Conservation (phyloP, 2,113 vertebrate genomes). For the Leptodactylus fuscus region DNA sequence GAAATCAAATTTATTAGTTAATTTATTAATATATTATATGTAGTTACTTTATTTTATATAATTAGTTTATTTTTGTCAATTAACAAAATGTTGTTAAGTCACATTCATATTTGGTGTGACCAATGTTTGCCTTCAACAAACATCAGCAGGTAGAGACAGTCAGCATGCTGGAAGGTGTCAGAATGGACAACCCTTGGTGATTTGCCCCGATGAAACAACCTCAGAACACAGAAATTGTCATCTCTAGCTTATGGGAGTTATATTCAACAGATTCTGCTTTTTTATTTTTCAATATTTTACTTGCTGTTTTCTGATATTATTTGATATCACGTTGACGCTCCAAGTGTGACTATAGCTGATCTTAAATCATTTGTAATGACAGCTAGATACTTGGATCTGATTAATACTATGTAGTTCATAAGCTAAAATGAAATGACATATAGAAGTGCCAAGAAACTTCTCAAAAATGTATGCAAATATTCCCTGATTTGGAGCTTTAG, state of each 20-base stretch:
- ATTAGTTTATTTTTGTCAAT: too few relatives aligned
- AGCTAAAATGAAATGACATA: neutral
- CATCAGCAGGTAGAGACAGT: too few relatives aligned
- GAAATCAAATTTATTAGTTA: too few relatives aligned
- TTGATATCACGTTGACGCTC: neutral
- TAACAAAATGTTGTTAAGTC: too few relatives aligned
- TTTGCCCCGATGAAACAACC: too few relatives aligned
- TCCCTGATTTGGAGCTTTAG: neutral
- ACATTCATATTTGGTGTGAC: too few relatives aligned
- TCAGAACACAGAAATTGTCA: too few relatives aligned
- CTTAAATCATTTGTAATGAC: neutral
- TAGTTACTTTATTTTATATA: too few relatives aligned
- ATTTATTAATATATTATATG: too few relatives aligned
- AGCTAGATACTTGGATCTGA: neutral
- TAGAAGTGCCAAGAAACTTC: neutral
- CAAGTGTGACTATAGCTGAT: neutral
- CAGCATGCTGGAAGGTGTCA: too few relatives aligned
- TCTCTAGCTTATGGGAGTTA: neutral
- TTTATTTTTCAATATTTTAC: neutral
- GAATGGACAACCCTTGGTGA: too few relatives aligned
- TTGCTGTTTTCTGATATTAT: neutral
- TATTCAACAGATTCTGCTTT: neutral
- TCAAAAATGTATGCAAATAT: conserved; percentile 19
- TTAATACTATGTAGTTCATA: neutral
- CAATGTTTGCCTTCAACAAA: too few relatives aligned